These are phyloP conservation scores for Cabera pusaria DNA, from an alignment of 2,888 invertebrate genomes.

Conservation along the genomic window DNA sequence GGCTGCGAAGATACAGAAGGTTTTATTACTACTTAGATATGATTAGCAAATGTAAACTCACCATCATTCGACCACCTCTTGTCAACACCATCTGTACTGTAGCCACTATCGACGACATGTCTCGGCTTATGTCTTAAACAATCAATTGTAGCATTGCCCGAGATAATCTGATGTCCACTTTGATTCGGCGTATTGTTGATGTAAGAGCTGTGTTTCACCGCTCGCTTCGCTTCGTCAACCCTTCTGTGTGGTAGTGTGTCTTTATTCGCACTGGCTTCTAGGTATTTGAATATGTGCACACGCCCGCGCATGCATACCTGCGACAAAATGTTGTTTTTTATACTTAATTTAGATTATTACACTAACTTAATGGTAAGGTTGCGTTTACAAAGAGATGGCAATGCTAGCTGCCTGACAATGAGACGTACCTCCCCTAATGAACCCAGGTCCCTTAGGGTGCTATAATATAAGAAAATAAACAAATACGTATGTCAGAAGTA, in stretches of 20 bases:
- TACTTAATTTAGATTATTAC: too few species aligned
- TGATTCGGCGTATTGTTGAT: slow-evolving; percentile 58
- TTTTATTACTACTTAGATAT: too few species aligned
- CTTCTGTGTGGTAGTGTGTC: slow-evolving; percentile 77
- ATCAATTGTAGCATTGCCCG: slow-evolving; percentile 76
- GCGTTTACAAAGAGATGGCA: too few species aligned
- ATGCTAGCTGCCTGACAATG: too few species aligned
- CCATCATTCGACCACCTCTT: slow-evolving; percentile 93
- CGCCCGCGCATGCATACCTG: slow-evolving; percentile 95
- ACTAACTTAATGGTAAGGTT: too few species aligned
- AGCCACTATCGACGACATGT: slow-evolving; percentile 94
- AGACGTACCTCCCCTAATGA: too few species aligned
- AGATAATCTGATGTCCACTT: slow-evolving; percentile 62
- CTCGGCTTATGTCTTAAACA: slow-evolving; percentile 76
- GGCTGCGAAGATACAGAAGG: too few species aligned
- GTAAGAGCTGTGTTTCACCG: slow-evolving; percentile 70
- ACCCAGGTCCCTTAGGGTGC: too few species aligned
- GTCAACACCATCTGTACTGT: slow-evolving; percentile 93
- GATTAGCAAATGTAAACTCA: too few species aligned
- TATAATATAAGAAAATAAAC: too few species aligned
- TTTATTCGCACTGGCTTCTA: slow-evolving; percentile 94
- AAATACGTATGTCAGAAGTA: too few species aligned
- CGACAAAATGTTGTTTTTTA: too few species aligned
- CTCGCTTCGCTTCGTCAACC: slow-evolving; percentile 74
- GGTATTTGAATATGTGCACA: slow-evolving; percentile 97